These are phyloP conservation scores for Holcopasites calliopsidis DNA, from an alignment of 1,140 invertebrate genomes.

Conservation along the genomic window DNA sequence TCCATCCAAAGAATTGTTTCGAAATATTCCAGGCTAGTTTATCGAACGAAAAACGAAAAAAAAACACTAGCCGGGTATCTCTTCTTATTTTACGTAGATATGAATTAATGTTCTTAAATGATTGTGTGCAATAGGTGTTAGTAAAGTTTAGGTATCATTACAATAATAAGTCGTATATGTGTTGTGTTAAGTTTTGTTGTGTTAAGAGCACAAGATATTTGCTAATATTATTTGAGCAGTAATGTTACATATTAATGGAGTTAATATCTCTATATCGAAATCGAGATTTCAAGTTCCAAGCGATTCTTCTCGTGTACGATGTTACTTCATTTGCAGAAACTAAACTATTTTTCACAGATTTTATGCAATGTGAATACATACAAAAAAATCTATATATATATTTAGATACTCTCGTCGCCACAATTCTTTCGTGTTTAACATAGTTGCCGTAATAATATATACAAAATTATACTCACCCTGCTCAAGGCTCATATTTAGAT, in stretches of 20 bases:
- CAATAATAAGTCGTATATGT: constrained; percentile 10
- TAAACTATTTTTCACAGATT: constrained; percentile 66
- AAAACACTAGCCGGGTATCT: no score
- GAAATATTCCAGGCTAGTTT: no score
- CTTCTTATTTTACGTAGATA: constrained; percentile 24
- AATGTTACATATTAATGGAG: constrained; percentile 30
- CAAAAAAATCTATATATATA: constrained; percentile 59
- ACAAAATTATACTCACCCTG: constrained; percentile 28
- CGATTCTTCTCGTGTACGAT: constrained; percentile 33
- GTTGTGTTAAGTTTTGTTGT: constrained; percentile 37
- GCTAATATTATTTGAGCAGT: constrained; percentile 5
- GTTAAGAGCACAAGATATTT: constrained; percentile 28
- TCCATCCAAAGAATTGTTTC: constrained; percentile 26
- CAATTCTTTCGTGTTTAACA: constrained; percentile 41
- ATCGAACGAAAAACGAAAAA: no score
- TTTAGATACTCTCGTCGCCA: constrained; percentile 60
- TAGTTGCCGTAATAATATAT: constrained; percentile 31
- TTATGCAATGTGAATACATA: constrained; percentile 39
- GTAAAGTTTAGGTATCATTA: constrained; percentile 38
- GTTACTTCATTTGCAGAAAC: constrained; percentile 56
- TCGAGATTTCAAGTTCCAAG: constrained; percentile 46
- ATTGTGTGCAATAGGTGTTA: constrained; percentile 47
- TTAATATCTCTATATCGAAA: constrained; percentile 32
- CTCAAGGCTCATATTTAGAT: constrained; percentile 28
- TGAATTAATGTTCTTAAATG: constrained; percentile 32